phyloP scores from a whole-genome alignment of 2,113 vertebrate species.

The Rhegmatorhina hoffmannsi region DNA sequence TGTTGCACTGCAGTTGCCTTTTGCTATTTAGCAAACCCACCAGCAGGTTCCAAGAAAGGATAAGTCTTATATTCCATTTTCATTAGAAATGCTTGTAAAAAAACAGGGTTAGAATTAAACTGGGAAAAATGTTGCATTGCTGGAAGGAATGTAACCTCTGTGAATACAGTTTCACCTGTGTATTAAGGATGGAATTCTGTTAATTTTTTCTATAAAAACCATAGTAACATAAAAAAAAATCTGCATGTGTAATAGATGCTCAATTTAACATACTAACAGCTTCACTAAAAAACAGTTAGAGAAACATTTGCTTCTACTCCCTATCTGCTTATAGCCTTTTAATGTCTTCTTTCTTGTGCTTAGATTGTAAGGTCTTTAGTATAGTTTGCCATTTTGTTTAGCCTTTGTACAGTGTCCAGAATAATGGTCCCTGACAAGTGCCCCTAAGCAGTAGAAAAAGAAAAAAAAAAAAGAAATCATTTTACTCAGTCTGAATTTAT shows the following conservation, averaged over 20 bases:
- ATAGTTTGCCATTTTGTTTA: slow-evolving; percentile 22
- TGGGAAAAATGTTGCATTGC: not conserved
- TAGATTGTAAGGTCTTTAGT: not conserved
- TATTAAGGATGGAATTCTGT: not conserved
- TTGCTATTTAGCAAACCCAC: not conserved
- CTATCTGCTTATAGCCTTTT: not conserved
- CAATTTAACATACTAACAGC: not conserved
- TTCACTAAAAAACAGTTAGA: not conserved
- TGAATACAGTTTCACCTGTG: slow-evolving; percentile 24
- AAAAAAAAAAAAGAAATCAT: not conserved
- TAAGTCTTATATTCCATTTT: not conserved
- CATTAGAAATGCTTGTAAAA: not conserved
- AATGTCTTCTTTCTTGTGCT: not conserved
- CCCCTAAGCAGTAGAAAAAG: not conserved
- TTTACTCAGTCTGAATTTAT: not conserved
- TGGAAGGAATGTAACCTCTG: not conserved
- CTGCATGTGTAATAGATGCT: not conserved
- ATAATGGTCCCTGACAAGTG: slow-evolving; percentile 17
- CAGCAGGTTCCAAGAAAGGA: not conserved
- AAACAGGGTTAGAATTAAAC: not conserved
- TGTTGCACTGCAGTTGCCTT: not conserved
- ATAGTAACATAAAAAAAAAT: not conserved
- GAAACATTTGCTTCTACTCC: not conserved
- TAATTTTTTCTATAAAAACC: not conserved
- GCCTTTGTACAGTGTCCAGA: slow-evolving; percentile 9